Conservation (phyloP, 2,888 invertebrate species). For the Eurois occulta region DNA sequence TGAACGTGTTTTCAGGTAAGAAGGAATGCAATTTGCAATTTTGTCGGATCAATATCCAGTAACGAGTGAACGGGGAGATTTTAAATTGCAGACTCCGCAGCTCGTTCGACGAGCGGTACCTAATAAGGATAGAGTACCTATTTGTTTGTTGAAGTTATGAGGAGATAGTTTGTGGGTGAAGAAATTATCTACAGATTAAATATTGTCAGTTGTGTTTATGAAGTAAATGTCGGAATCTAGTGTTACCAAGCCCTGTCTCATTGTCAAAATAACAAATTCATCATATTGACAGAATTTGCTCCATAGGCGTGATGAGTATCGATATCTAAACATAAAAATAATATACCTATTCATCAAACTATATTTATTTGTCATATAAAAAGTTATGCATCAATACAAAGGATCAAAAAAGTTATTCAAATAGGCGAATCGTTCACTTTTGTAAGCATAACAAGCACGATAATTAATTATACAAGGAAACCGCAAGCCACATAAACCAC, state of each 20-base stretch:
- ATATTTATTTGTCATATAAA: neutral
- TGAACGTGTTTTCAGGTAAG: constrained; percentile 56
- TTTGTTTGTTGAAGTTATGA: constrained; percentile 57
- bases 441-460: too few species aligned
- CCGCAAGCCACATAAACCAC: neutral
- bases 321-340: neutral
- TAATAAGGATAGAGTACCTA: constrained; percentile 39
- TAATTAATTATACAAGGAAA: too few species aligned
- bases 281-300: neutral
- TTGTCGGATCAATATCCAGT: constrained; percentile 70
- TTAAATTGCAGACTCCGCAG: constrained; percentile 63
- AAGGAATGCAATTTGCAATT: constrained; percentile 70
- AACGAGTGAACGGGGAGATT: constrained; percentile 69
- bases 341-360: neutral
- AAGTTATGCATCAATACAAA: neutral
- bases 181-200: neutral
- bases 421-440: too few species aligned
- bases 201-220: neutral
- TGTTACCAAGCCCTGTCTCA: neutral
- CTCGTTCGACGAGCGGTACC: constrained; percentile 31
- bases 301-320: neutral
- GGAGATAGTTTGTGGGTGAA: neutral
- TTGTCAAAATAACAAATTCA: neutral
- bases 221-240: neutral
- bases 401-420: neutral